These are phyloP conservation scores for Himalopsyche anomala DNA, from an alignment of 2,888 invertebrate species.

Conservation along the genomic window DNA sequence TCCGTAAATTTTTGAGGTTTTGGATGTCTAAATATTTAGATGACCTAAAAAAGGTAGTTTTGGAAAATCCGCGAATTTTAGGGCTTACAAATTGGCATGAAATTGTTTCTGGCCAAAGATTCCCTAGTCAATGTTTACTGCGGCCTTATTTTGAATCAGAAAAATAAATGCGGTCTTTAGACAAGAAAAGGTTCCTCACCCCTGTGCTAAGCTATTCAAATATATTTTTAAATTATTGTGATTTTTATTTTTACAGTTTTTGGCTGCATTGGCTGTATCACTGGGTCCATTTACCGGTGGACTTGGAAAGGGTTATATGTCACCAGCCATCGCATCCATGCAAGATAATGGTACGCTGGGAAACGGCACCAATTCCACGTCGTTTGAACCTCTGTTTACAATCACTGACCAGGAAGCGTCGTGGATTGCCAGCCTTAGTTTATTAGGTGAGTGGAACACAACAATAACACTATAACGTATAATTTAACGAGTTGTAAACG, in stretches of 20 bases:
- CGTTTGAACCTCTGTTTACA: slow-evolving; percentile 73
- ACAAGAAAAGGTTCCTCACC: no score
- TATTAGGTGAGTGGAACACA: slow-evolving; percentile 74
- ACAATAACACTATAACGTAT: background rate
- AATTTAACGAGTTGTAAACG: no score
- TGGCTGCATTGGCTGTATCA: slow-evolving; percentile 87
- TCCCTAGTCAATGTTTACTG: no score
- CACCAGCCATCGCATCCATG: slow-evolving; percentile 87
- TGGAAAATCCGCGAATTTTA: no score
- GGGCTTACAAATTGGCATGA: no score
- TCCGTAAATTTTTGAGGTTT: no score
- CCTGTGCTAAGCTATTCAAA: no score
- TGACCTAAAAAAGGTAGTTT: no score
- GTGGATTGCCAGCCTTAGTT: slow-evolving; percentile 88
- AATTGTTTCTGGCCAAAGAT: no score
- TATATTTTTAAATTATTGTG: background rate
- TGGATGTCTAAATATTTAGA: no score
- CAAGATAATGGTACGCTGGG: slow-evolving; percentile 77
- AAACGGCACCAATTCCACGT: slow-evolving; percentile 65
- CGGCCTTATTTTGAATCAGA: no score
- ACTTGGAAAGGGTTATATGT: slow-evolving; percentile 89
- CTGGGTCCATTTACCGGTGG: slow-evolving; percentile 88
- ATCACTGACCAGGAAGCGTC: slow-evolving; percentile 86
- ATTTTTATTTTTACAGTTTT: slow-evolving; percentile 75
- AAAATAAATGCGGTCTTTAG: no score